Evolutionary conservation across 2,797 vertebrate genomes (phyloP).

Genomic region (Notoglanidium macrostoma): DNA sequence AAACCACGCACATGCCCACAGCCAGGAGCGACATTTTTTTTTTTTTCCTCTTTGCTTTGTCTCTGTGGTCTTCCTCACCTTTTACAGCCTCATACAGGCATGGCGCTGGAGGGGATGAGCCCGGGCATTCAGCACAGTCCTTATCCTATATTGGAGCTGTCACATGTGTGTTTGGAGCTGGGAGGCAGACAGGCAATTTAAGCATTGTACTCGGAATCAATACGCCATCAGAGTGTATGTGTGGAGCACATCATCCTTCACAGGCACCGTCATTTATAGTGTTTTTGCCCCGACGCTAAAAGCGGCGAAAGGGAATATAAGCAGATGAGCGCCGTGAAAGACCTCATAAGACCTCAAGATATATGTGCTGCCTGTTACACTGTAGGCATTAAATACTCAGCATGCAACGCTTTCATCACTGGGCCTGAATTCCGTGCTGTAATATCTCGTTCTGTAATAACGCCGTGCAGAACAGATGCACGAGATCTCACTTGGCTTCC

Average conservation of each 20-base stretch:
- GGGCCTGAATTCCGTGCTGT: background rate
- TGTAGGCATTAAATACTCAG: conserved; percentile 48
- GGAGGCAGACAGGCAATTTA: conserved; percentile 83
- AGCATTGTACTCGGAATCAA: conserved; percentile 80
- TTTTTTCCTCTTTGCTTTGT: background rate
- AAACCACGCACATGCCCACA: conserved; percentile 46
- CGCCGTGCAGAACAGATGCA: conserved; percentile 7
- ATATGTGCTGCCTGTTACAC: conserved; percentile 46
- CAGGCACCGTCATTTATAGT: conserved; percentile 78
- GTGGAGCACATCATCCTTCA: conserved; percentile 74
- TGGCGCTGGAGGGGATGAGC: conserved; percentile 36
- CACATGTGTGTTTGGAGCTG: conserved; percentile 78
- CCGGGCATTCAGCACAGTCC: conserved; percentile 57
- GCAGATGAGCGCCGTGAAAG: conserved; percentile 49
- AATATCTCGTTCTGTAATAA: background rate
- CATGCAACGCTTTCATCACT: conserved; percentile 12
- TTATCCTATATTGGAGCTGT: conserved; percentile 78
- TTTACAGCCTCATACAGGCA: conserved; percentile 21
- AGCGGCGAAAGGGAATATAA: conserved; percentile 70
- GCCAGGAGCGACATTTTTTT: conserved; percentile 50
- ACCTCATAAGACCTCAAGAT: conserved; percentile 65
- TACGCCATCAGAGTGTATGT: conserved; percentile 81
- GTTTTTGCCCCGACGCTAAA: conserved; percentile 80
- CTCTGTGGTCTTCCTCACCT: conserved; percentile 23
- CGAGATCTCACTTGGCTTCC: background rate